A percentile compares a stretch with the other conserved stretches of the same genome.
phyloP scores from a whole-genome alignment of 1,140 invertebrate species.

The Bicyclus anynana region DNA sequence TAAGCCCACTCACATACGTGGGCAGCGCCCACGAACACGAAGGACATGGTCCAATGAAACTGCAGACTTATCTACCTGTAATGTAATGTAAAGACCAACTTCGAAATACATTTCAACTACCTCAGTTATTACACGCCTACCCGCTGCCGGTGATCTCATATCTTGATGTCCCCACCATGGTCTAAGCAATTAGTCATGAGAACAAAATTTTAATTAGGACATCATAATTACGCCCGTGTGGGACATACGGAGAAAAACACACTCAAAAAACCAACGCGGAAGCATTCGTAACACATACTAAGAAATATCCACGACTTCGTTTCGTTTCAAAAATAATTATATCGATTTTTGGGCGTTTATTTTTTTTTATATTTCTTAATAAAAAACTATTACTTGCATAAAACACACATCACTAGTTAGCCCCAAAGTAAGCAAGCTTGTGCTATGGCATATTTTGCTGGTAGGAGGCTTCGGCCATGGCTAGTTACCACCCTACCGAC shows the following conservation, averaged over 20 bases:
- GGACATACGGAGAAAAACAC: not conserved
- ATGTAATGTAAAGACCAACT: slow-evolving; percentile 16
- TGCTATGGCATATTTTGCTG: no score
- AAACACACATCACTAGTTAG: no score
- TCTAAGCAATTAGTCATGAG: slow-evolving; percentile 32
- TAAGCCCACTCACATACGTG: slow-evolving; percentile 40
- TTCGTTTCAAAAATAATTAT: no score
- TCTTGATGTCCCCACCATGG: slow-evolving; percentile 40
- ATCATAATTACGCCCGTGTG: slow-evolving; percentile 2
- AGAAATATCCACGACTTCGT: not conserved
- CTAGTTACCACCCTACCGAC: no score
- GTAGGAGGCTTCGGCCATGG: no score
- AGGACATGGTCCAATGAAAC: slow-evolving; percentile 37
- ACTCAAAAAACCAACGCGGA: slow-evolving; percentile 25
- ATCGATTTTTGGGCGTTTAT: no score
- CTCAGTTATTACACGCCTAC: slow-evolving; percentile 31
- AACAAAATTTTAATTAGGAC: slow-evolving; percentile 16
- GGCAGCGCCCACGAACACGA: slow-evolving; percentile 39
- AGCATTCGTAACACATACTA: not conserved
- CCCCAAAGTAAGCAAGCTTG: no score
- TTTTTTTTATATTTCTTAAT: no score
- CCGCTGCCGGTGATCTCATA: slow-evolving; percentile 47
- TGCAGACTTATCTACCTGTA: slow-evolving; percentile 16
- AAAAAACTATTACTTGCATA: no score
- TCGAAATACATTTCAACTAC: slow-evolving; percentile 11